phyloP scores from a whole-genome alignment of 1,140 invertebrate species.

The Aethina tumida region DNA sequence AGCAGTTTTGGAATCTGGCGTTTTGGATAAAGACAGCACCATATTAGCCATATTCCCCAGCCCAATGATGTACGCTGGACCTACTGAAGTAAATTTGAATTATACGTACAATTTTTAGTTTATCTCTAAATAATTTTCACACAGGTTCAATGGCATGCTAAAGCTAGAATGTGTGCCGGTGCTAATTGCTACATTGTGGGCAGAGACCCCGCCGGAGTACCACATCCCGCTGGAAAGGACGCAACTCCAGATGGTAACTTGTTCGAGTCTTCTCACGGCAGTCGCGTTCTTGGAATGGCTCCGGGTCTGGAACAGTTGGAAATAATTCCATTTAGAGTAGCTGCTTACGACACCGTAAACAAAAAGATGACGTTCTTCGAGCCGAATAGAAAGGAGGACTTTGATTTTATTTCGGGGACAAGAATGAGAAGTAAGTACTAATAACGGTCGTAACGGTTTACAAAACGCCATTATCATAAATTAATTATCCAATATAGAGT shows the following conservation, averaged over 20 bases:
- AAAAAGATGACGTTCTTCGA: conserved; percentile 95
- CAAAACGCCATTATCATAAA: no score
- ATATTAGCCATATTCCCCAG: conserved; percentile 97
- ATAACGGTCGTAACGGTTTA: neutral
- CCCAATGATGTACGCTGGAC: conserved; percentile 99
- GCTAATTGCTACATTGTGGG: conserved; percentile 99
- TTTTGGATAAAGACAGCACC: conserved; percentile 80
- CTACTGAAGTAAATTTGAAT: conserved; percentile 58
- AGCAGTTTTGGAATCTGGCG: conserved; percentile 78
- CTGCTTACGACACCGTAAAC: conserved; percentile 83
- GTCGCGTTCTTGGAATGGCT: conserved; percentile 83
- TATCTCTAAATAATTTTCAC: neutral
- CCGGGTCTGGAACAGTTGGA: conserved; percentile 83
- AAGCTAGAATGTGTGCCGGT: conserved; percentile 90
- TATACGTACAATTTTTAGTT: neutral
- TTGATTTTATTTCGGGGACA: conserved; percentile 97
- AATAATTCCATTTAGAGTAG: conserved; percentile 96
- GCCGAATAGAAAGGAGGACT: conserved; percentile 77
- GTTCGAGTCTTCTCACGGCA: conserved; percentile 89
- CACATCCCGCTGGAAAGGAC: conserved; percentile 67
- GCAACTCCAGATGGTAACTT: conserved; percentile 68
- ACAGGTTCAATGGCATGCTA: conserved; percentile 95
- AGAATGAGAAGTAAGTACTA: conserved; percentile 64
- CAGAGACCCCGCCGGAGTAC: conserved; percentile 93
- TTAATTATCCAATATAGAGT: no score